Evolutionary conservation across 2,113 vertebrate genomes (phyloP).

Genomic region (Engraulis encrasicolus): DNA sequence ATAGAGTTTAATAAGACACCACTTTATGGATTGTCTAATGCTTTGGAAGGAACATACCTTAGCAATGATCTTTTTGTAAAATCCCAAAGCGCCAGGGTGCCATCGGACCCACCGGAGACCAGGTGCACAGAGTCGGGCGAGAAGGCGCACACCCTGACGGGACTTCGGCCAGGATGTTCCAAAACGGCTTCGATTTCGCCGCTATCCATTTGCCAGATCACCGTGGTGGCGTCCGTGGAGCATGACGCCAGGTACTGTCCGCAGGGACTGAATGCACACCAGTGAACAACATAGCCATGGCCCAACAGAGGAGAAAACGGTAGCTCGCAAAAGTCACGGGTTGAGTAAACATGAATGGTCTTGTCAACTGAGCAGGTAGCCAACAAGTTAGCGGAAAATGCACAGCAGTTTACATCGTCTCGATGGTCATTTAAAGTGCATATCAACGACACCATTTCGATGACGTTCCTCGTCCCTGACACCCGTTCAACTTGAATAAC

Average conservation of each 20-base stretch:
- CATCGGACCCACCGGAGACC: constrained; percentile 87
- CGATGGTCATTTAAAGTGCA: constrained; percentile 84
- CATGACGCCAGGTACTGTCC: constrained; percentile 86
- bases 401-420: constrained; percentile 90
- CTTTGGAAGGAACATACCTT: constrained; percentile 68
- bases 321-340: constrained; percentile 79
- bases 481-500: no score
- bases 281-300: constrained; percentile 90
- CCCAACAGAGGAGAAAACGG: constrained; percentile 85
- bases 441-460: constrained; percentile 83
- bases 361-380: constrained; percentile 95
- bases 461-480: not conserved
- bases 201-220: constrained; percentile 77
- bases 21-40: not conserved
- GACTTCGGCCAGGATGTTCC: constrained; percentile 84
- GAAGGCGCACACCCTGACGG: constrained; percentile 86
- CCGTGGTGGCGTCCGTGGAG: constrained; percentile 87
- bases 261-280: constrained; percentile 90
- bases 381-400: constrained; percentile 82
- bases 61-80: constrained; percentile 69
- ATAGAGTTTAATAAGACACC: no score
- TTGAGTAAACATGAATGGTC: constrained; percentile 83
- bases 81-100: constrained; percentile 87
- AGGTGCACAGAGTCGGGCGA: constrained; percentile 76
- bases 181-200: constrained; percentile 81